Evolutionary conservation across 2,113 vertebrate species (phyloP), one percentile per base, ranked within the genome.

Genomic region (Bos javanicus): DNA sequence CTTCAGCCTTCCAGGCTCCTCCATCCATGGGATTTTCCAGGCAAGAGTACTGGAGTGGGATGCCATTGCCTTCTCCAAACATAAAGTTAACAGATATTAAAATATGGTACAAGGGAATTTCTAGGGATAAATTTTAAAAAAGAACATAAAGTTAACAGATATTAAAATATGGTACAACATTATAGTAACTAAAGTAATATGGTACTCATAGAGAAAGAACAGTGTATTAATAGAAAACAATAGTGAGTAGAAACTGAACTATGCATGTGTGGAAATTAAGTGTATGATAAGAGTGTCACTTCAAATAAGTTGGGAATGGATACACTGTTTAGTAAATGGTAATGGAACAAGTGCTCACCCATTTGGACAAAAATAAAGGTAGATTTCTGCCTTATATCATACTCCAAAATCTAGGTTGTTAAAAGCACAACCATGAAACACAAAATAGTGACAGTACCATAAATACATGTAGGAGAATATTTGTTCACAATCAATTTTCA

Each of bases 41-140:
- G 43, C 43, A 46, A 46, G 43, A 46, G 43, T 46, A 46, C 43
- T 46, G 43, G 43, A 46, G 43, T 46, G 43, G 43, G 43, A 7
- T 46, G 43, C 43, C 43, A 46, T 46, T 46, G 43, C 43, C 43
- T 46, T 46, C 43, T 46, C 43, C 43, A 46, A 46, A 46, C 43
- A 46, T 46, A 46, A 46, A 46, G 43, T 46, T 46, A 46, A 43
- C 43, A 46, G 43, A 43, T 46, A 46, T 46, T 46, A 46, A 46
- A 46, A 46, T 46, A 46, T 46, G 43, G 43, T 46, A 46, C 43
- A 46, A n/a, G 30, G 48, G 78, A 52, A 52, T 52, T 52, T 33
- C 78, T 8, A 52, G 33, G 33, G 84, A 36, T 80, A 96, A 43
- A 83, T 83, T 96, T 95, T 95, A 59, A 48, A 89, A 89, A 85